A percentile compares a stretch with the other conserved stretches of the same genome.
These are phyloP conservation scores for Perodicticus potto DNA, from an alignment of 2,797 vertebrate genomes.

Conservation along the genomic window DNA sequence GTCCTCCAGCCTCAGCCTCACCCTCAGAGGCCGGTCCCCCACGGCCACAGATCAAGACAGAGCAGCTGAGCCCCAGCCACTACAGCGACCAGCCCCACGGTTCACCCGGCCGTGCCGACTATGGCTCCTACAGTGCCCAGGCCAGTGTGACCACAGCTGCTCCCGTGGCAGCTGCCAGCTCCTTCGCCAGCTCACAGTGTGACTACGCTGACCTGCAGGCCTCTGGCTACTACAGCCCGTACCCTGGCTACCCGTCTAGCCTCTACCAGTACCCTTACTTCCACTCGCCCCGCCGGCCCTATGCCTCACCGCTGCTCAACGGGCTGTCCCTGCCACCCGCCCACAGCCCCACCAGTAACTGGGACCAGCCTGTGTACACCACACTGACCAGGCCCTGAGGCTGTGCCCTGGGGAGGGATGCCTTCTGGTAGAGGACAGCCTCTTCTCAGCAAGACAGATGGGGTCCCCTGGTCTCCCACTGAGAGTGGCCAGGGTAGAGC, in stretches of 20 bases:
- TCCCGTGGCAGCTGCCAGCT: constrained; percentile 86
- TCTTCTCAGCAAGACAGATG: not conserved
- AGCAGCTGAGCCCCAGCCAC: constrained; percentile 97
- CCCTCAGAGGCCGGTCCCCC: constrained; percentile 90
- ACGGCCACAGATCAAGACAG: constrained; percentile 96
- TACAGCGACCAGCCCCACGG: constrained; percentile 94
- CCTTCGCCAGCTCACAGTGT: constrained; percentile 95
- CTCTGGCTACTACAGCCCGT: constrained; percentile 96
- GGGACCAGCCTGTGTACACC: constrained; percentile 99
- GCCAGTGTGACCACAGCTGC: constrained; percentile 91
- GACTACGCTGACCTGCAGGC: constrained; percentile 99
- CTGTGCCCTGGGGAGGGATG: not conserved
- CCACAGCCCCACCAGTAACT: constrained; percentile 95
- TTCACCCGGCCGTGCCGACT: constrained; percentile 94
- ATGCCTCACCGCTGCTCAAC: constrained; percentile 95
- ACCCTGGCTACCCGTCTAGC: constrained; percentile 94
- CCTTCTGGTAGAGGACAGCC: not conserved
- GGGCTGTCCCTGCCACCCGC: constrained; percentile 94
- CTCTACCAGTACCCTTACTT: constrained; percentile 98
- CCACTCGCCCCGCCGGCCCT: constrained; percentile 95
- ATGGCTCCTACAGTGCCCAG: constrained; percentile 92
- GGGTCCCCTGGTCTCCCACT: constrained; percentile 77
- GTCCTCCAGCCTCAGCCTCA: constrained; percentile 85
- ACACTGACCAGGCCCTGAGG: constrained; percentile 94
- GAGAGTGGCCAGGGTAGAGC: constrained; percentile 88